A percentile compares a stretch with the other conserved stretches of the same genome.
phyloP scores from a whole-genome alignment of 2,797 vertebrate genomes.

The Buphagus erythrorhynchus region DNA sequence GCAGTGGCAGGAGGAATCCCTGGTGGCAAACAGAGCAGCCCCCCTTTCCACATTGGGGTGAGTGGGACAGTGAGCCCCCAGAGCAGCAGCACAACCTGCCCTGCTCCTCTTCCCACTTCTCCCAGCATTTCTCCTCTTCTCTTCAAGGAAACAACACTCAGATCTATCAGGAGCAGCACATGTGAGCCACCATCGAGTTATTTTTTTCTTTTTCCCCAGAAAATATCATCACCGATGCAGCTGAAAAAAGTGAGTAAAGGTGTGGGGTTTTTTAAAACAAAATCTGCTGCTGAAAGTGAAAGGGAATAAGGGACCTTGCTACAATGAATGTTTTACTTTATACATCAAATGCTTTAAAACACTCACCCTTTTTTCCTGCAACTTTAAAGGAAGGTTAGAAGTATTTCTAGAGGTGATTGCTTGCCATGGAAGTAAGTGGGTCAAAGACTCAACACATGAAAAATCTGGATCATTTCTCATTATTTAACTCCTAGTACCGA shows the following conservation, averaged over 20 bases:
- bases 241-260: neutral
- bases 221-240: neutral
- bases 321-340: constrained; percentile 15
- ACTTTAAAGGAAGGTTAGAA: constrained; percentile 28
- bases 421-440: neutral
- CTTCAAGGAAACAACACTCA: neutral
- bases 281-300: neutral
- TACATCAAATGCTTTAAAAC: constrained; percentile 29
- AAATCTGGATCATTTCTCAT: neutral
- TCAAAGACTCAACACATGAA: neutral
- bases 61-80: neutral
- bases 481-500: neutral
- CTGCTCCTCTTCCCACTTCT: neutral
- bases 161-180: neutral
- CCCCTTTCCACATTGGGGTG: accelerated
- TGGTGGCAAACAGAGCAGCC: neutral
- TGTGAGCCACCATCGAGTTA: neutral
- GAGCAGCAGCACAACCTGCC: neutral
- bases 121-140: neutral
- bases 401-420: constrained; percentile 27
- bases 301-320: constrained; percentile 5
- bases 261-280: neutral
- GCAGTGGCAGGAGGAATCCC: neutral
- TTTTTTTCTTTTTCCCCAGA: neutral
- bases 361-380: neutral